These are phyloP conservation scores for Cyanistes caeruleus DNA, from an alignment of 2,113 vertebrate species.

Conservation along the genomic window DNA sequence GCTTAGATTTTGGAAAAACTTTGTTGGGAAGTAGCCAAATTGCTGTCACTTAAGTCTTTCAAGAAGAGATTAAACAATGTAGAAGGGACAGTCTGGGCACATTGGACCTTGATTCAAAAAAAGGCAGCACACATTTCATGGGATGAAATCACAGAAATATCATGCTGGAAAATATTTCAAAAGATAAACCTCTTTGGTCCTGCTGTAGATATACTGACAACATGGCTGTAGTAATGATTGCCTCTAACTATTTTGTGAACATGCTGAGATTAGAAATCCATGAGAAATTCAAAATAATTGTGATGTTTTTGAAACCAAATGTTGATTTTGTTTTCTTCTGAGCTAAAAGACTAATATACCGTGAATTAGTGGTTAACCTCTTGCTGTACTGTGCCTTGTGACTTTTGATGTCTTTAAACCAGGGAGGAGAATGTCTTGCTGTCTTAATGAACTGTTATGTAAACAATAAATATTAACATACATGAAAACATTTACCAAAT, in stretches of 20 bases:
- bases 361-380: neutral
- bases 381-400: neutral
- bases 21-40: neutral
- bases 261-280: neutral
- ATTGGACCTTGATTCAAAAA: neutral
- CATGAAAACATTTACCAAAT: neutral
- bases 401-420: neutral
- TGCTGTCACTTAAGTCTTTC: neutral
- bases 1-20: slow-evolving; percentile 3
- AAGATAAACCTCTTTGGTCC: neutral
- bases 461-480: neutral
- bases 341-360: neutral
- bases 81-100: neutral
- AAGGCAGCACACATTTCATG: neutral
- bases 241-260: neutral
- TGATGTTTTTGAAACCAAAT: neutral
- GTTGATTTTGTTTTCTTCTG: neutral
- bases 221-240: neutral
- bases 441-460: neutral
- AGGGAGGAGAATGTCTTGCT: neutral
- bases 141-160: neutral
- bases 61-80: slow-evolving; percentile 18
- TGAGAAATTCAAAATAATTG: neutral
- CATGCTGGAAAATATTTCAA: neutral
- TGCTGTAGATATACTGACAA: neutral